phyloP scores from a whole-genome alignment of 2,888 invertebrate genomes.

The Drosophila flavopinicola region DNA sequence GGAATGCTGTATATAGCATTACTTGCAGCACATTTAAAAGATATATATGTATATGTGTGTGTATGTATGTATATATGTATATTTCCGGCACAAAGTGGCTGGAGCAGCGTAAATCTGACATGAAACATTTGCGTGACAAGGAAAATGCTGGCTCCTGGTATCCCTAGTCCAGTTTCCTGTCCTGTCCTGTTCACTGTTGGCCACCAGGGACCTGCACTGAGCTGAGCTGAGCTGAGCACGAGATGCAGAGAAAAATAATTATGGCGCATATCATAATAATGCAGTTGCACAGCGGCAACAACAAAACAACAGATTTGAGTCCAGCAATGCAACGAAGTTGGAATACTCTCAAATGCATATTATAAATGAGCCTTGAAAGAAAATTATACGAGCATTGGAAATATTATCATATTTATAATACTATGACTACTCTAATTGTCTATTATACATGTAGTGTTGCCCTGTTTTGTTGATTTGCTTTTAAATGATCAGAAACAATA shows the following conservation, averaged over 20 bases:
- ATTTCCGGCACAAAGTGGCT: slow-evolving; percentile 58
- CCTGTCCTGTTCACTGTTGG: slow-evolving; percentile 1
- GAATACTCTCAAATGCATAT: slow-evolving; percentile 20
- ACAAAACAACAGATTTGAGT: background rate
- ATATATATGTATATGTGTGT: slow-evolving; percentile 14
- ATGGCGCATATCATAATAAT: slow-evolving; percentile 58
- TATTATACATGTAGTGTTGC: no score
- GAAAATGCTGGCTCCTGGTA: slow-evolving; percentile 49
- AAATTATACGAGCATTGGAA: no score
- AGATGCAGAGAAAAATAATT: slow-evolving; percentile 57
- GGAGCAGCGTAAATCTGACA: slow-evolving; percentile 72
- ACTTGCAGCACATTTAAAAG: slow-evolving; percentile 22
- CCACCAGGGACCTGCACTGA: slow-evolving; percentile 16
- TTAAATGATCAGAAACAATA: no score
- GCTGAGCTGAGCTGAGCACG: background rate
- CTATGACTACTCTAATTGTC: no score
- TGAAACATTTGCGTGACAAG: slow-evolving; percentile 75
- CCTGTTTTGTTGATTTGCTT: no score
- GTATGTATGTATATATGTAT: slow-evolving; percentile 20
- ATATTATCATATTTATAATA: no score
- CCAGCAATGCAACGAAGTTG: background rate
- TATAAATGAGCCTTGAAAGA: background rate
- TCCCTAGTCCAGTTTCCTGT: slow-evolving; percentile 16
- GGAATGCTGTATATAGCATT: background rate
- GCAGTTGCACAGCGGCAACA: slow-evolving; percentile 23